Evolutionary conservation across 2,888 invertebrate species (phyloP), one percentile per base, ranked within the genome.

Genomic region (Corbicula japonica): DNA sequence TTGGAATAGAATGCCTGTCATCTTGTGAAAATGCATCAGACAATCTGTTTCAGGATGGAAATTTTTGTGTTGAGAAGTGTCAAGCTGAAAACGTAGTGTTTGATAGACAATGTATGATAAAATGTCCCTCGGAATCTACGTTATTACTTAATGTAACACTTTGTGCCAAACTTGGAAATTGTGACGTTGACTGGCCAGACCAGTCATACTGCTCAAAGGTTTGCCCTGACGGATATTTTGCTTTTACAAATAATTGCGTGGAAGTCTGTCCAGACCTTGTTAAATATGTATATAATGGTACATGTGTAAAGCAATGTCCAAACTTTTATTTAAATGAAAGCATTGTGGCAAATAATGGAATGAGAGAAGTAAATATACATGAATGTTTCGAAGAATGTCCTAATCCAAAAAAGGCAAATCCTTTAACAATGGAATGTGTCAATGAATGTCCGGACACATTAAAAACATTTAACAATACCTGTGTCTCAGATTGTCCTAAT

Each of bases 331-430:
- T 50, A 50, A 2, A 23, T 46, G 46, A 4, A 26, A 50, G 6
- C 5, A 23, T 6, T 4, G 4, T 23, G 15, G n/a, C 5, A 4
- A 5, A 26, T 26, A 15, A 50, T 46, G 21, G 6, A 10, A n/a
- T 46, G n/a, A 4, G 18, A 18, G 18, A 46, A 21, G 15, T 5
- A 21, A 12, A 12, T 6, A 50, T 4, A 23, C n/a, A n/a, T n/a
- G 23, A 21, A n/a, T 50, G 50, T 50, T 50, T 4, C 28, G 26
- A 50, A 23, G 50, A 15, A 6, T 50, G 50, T 50, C 50, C 50
- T 10, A 26, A 50, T n/a, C 50, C 50, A 5, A 8, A 26, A 5
- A 4, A 6, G 4, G 21, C 50, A 50, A 23, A 50, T 26, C 23
- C 23, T 21, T 50, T 8, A 6, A 50, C 50, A 23, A n/a, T n/a